Percentiles rank a stretch among this genome's conserved stretches.
These are phyloP conservation scores for Tipula unca DNA, from an alignment of 2,888 invertebrate genomes.

Conservation along the genomic window DNA sequence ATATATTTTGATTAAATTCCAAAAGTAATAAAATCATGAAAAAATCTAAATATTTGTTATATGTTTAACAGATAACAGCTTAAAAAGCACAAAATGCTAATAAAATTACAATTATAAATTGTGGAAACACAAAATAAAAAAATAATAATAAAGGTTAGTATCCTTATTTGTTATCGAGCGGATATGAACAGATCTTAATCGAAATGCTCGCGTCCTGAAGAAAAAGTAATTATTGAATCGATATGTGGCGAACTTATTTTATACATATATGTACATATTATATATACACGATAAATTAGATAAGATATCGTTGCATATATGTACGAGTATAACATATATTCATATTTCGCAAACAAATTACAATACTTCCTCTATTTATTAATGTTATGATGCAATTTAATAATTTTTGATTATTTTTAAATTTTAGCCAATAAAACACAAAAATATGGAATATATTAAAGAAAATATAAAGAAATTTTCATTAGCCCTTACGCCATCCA, in stretches of 20 bases:
- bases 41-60: neutral
- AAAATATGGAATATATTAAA: neutral
- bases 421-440: neutral
- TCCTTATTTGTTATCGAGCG: neutral
- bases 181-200: neutral
- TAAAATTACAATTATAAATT: neutral
- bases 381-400: neutral
- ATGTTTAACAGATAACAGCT: neutral
- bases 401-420: neutral
- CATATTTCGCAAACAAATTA: neutral
- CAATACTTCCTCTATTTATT: neutral
- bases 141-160: neutral
- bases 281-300: neutral
- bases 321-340: too few relatives aligned
- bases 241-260: neutral
- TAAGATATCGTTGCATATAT: neutral
- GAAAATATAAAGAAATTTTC: neutral
- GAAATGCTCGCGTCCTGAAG: neutral
- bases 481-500: neutral
- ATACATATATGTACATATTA: too few relatives aligned
- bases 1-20: neutral
- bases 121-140: neutral
- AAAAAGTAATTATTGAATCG: neutral
- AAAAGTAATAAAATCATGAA: neutral
- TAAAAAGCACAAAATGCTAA: neutral